These are phyloP conservation scores for Palythoa heliodiscus DNA, from an alignment of 92 coral and sea anemone genomes.

Conservation along the genomic window DNA sequence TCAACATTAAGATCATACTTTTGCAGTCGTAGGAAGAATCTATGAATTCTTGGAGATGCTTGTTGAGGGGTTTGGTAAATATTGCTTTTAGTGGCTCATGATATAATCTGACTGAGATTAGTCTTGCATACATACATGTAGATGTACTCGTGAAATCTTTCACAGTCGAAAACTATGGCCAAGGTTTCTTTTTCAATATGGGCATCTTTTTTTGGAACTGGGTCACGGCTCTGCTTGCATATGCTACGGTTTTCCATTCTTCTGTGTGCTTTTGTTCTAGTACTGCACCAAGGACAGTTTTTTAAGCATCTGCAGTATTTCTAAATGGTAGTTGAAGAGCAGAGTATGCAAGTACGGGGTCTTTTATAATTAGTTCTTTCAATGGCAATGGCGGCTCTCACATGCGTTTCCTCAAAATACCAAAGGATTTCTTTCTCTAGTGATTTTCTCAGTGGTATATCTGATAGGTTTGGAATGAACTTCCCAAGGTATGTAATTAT, in stretches of 20 bases:
- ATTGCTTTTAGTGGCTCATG: slow-evolving; percentile 45
- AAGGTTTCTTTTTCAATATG: background rate
- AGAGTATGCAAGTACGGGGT: background rate
- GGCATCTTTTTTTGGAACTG: background rate
- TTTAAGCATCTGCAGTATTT: background rate
- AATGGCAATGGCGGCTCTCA: background rate
- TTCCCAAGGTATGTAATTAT: slow-evolving; percentile 44
- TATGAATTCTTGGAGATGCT: slow-evolving; percentile 11
- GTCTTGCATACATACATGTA: slow-evolving; percentile 3
- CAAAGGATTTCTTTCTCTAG: slow-evolving; percentile 42
- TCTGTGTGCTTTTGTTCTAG: background rate
- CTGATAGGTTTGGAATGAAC: slow-evolving; percentile 47
- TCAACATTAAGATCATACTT: background rate
- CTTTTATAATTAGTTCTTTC: background rate
- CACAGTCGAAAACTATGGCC: background rate
- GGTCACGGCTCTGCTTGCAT: slow-evolving; percentile 31
- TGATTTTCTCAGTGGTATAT: slow-evolving; percentile 33
- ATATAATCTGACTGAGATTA: slow-evolving; percentile 10
- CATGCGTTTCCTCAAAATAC: slow-evolving; percentile 31
- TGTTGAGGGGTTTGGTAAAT: background rate
- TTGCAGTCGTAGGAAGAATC: background rate
- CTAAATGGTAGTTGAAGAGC: background rate
- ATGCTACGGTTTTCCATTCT: slow-evolving; percentile 19
- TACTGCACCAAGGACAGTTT: background rate
- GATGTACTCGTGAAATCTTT: background rate